Evolutionary conservation across 2,888 invertebrate species (phyloP).

Genomic region (Habroteleia sp.): DNA sequence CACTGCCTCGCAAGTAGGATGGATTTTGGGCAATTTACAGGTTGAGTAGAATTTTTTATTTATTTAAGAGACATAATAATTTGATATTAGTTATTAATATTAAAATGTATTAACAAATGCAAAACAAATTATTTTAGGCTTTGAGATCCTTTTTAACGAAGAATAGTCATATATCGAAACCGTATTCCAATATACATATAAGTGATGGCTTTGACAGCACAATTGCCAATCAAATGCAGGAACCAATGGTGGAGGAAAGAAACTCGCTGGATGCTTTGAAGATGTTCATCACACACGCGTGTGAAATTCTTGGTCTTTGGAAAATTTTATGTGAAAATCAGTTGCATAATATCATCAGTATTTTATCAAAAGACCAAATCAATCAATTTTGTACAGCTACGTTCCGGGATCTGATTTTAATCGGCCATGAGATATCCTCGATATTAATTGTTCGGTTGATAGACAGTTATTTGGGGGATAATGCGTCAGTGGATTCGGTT

Average conservation of each 20-base stretch:
- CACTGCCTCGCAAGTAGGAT: slow-evolving; percentile 76
- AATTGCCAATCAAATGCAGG: slow-evolving; percentile 73
- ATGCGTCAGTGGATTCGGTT: slow-evolving; percentile 96
- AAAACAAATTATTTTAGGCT: slow-evolving; percentile 81
- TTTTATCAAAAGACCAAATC: slow-evolving; percentile 85
- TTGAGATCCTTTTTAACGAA: slow-evolving; percentile 88
- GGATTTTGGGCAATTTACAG: slow-evolving; percentile 87
- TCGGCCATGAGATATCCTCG: slow-evolving; percentile 89
- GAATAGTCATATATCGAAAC: slow-evolving; percentile 83
- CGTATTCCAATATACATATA: slow-evolving; percentile 70
- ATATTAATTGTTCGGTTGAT: slow-evolving; percentile 92
- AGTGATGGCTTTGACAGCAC: slow-evolving; percentile 75
- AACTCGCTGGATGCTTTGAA: slow-evolving; percentile 89
- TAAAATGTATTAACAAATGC: neutral
- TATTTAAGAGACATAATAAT: neutral
- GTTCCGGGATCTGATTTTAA: slow-evolving; percentile 89
- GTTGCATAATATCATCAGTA: slow-evolving; percentile 89
- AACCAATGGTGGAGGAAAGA: slow-evolving; percentile 85
- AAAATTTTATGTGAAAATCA: slow-evolving; percentile 95
- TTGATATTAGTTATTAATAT: neutral
- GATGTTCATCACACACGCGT: slow-evolving; percentile 88
- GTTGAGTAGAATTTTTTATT: slow-evolving; percentile 11
- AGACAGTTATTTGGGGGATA: slow-evolving; percentile 95
- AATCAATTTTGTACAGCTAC: slow-evolving; percentile 83
- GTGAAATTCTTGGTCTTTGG: slow-evolving; percentile 96